These are phyloP conservation scores for Avahi laniger DNA, from an alignment of 2,797 vertebrate species.

Conservation along the genomic window DNA sequence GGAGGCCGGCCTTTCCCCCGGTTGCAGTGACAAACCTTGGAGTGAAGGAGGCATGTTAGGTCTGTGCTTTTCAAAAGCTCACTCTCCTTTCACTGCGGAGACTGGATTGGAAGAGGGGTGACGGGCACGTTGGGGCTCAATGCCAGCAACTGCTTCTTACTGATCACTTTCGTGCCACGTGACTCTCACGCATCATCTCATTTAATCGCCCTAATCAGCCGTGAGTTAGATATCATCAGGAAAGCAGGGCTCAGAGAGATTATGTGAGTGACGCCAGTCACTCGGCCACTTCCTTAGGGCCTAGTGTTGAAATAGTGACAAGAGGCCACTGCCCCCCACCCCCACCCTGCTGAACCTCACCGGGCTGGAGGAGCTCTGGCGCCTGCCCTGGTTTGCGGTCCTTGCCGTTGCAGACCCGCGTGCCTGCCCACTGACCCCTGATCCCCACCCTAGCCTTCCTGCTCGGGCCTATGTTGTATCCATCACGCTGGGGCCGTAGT, in stretches of 20 bases:
- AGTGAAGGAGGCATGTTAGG: too few species aligned
- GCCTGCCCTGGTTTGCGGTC: not conserved
- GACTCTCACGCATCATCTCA: not conserved
- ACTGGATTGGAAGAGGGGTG: not conserved
- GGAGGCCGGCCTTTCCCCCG: not conserved
- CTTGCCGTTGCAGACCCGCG: not conserved
- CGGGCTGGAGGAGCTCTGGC: not conserved
- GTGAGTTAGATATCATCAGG: not conserved
- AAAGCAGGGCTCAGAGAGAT: not conserved
- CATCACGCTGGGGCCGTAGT: not conserved
- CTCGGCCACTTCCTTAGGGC: not conserved
- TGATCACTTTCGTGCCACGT: rapidly evolving
- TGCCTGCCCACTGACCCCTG: not conserved
- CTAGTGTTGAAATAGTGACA: not conserved
- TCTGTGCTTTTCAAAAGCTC: not conserved
- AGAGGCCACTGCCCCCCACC: not conserved
- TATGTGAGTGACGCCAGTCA: too few species aligned
- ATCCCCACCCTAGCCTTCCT: not conserved
- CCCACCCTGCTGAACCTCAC: not conserved
- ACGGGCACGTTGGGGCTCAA: too few species aligned
- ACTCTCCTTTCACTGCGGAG: not conserved
- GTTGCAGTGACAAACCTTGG: not conserved
- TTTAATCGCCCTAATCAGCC: not conserved
- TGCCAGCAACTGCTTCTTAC: not conserved
- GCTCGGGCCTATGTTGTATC: not conserved